Evolutionary conservation across 1,140 invertebrate species (phyloP).

Genomic region (Cryptotermes secundus): DNA sequence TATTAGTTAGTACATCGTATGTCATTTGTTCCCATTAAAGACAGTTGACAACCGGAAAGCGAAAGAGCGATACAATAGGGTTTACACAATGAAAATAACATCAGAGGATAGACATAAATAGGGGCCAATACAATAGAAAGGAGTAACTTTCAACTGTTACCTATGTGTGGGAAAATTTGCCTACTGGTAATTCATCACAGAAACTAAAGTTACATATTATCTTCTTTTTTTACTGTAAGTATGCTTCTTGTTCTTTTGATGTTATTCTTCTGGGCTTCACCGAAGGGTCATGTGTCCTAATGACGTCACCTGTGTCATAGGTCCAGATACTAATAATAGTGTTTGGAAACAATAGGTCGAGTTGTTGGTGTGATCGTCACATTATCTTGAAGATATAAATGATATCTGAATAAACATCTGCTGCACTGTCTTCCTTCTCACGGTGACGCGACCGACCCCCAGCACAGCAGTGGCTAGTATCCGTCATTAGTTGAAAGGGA

Average conservation of each 20-base stretch:
- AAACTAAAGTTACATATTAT: neutral
- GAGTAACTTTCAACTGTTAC: neutral
- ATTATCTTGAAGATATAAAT: neutral
- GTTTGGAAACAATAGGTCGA: neutral
- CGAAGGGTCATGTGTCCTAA: neutral
- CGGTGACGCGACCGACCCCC: neutral
- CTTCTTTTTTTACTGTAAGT: neutral
- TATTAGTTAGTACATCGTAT: constrained; percentile 30
- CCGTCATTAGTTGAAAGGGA: too few relatives aligned
- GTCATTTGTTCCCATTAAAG: constrained; percentile 30
- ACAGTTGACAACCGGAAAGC: constrained; percentile 29
- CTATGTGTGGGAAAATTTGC: constrained; percentile 18
- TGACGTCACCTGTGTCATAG: neutral
- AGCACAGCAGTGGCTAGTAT: too few relatives aligned
- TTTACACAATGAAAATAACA: constrained; percentile 17
- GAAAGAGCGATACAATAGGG: neutral
- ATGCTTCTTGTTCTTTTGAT: neutral
- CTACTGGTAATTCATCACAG: constrained; percentile 9
- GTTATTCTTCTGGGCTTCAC: neutral
- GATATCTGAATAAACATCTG: neutral
- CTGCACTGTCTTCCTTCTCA: neutral
- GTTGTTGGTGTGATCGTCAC: neutral
- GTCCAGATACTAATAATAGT: neutral
- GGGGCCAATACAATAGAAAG: neutral
- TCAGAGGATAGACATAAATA: constrained; percentile 17